A percentile compares a stretch with the other conserved stretches of the same genome.
Evolutionary conservation across 37 sponge, comb jelly and placozoan species (phyloP).

Genomic region (Corticium candelabrum): DNA sequence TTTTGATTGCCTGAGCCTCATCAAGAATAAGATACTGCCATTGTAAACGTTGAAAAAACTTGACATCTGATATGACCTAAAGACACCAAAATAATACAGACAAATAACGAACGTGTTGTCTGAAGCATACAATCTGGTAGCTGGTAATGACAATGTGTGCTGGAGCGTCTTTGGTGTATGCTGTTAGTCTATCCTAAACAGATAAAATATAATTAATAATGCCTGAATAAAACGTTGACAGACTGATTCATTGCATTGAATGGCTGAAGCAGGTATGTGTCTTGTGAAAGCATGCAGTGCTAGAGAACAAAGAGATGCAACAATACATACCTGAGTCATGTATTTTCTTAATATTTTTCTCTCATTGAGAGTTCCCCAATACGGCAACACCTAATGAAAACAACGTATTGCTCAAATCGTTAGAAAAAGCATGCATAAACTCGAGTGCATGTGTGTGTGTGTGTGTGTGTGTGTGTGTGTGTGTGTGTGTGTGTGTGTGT

Average conservation of each 20-base stretch:
- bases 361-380: conserved; percentile 89
- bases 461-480: no score
- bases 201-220: background rate
- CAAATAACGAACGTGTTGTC: conserved; percentile 7
- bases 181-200: background rate
- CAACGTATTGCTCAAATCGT: no score
- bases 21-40: conserved; percentile 98
- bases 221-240: background rate
- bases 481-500: no score
- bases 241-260: background rate
- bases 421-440: no score
- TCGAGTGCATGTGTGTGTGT: no score
- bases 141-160: conserved; percentile 88
- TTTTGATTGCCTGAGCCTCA: conserved; percentile 96
- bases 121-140: conserved; percentile 87
- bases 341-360: conserved; percentile 78
- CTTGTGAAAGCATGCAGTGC: background rate
- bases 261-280: no score
- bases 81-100: conserved; percentile 2
- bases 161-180: conserved; percentile 57
- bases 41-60: conserved; percentile 80
- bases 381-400: conserved; percentile 43
- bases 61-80: conserved; percentile 63
- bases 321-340: conserved; percentile 61
- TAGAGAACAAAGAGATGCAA: conserved; percentile 1